Conservation (phyloP, 2,888 invertebrate species). For the Smittia sp. region DNA sequence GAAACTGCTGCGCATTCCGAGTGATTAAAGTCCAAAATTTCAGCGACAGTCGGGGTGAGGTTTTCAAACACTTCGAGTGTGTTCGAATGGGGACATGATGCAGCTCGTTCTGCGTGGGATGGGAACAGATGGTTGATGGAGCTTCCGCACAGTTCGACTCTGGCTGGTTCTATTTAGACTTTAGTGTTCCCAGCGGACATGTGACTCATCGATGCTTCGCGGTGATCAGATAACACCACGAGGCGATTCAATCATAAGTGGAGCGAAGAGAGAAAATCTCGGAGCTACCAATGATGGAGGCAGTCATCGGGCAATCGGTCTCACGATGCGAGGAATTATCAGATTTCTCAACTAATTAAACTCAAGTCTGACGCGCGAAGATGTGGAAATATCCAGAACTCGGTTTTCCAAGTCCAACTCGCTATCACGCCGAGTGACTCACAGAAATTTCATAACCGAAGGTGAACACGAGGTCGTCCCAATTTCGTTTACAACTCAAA, state of each 20-base stretch:
- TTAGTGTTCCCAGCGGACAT: background rate
- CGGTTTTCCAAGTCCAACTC: background rate
- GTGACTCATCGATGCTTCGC: background rate
- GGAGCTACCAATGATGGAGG: conserved; percentile 3
- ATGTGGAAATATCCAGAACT: background rate
- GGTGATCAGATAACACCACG: conserved; percentile 24
- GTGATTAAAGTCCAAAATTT: background rate
- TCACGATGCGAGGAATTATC: conserved; percentile 16
- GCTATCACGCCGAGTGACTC: background rate
- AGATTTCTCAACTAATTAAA: conserved; percentile 21
- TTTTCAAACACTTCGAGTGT: background rate
- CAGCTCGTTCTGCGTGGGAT: background rate
- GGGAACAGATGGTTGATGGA: conserved; percentile 13
- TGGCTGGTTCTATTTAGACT: background rate
- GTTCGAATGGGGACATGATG: conserved; percentile 11
- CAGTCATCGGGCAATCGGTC: conserved; percentile 19
- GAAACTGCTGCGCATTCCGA: conserved; percentile 2
- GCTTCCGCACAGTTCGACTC: background rate
- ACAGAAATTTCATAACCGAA: conserved; percentile 17
- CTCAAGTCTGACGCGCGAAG: background rate
- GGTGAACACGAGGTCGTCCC: conserved; percentile 11
- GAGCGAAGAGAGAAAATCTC: conserved; percentile 10
- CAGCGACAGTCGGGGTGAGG: background rate
- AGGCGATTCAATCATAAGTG: conserved; percentile 7
- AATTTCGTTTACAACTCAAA: background rate